Base-by-base conservation (phyloP, 2,888 invertebrate genomes). In the Ryuthela nishihirai region DNA sequence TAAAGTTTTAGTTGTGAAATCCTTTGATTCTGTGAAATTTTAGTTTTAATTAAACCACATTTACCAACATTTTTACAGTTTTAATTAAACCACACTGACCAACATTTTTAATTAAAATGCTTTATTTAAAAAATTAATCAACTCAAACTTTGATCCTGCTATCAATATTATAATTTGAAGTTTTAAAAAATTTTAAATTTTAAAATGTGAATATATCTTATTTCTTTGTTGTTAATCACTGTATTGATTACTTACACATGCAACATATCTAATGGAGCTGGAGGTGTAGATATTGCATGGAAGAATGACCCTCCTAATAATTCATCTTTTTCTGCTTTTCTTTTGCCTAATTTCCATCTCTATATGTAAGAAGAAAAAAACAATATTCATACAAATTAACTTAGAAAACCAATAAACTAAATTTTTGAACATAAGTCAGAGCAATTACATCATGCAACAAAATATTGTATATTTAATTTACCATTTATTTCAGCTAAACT, bases 321-420 rank as follows among this genome's bases (percentile, higher is more conserved):
- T 69, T 89, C 87, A 74, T 99, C 98, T 70, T 87, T 88, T 75
- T 99, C 98, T 0, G 98, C 97, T 74, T 84, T 85, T 64, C 98
- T 79, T 76, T 98, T 98, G 3, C 98, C 98, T 42, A 83, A 83
- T 77, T 99, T 99, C 98, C 98, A 99, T 67, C 87, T 72, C 75
- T 77, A 65, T 24, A 67, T 49, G 49, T 10, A 40, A 40, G 20
- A 26, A 41, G 48, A 34, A 36, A 20, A 12, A 3, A 41, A 3
- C 3, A 15, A 23, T 24, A 41, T 15, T 7, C 26, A 18, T n/a
- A n/a, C n/a, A 39, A 42, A 18, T 4, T 10, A 25, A 15, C 3
- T 10, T 42, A 25, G 25, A 9, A 24, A 40, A 21, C 10, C 9
- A 9, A 10, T 20, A 40, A 25, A 20, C n/a, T 42, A 42, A 24